Evolutionary conservation across 2,888 invertebrate genomes (phyloP).

Genomic region (Acronicta alni): DNA sequence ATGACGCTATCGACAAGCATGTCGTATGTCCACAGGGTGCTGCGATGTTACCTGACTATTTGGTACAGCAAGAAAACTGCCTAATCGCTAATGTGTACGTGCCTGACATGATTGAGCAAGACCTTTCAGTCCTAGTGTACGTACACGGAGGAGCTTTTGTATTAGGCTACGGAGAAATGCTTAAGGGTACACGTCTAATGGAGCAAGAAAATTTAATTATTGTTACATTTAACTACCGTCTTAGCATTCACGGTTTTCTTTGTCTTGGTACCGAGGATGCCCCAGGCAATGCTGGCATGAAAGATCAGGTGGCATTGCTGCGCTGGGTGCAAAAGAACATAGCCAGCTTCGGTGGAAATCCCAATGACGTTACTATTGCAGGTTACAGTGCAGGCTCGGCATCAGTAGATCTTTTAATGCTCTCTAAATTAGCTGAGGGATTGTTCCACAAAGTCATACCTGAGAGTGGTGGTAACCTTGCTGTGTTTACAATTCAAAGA

Average conservation of each 20-base stretch:
- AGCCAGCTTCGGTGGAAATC: conserved; percentile 69
- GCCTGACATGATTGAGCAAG: conserved; percentile 64
- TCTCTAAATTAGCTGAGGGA: conserved; percentile 64
- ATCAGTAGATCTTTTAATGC: conserved; percentile 65
- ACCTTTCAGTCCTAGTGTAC: conserved; percentile 62
- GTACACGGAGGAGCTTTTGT: conserved; percentile 67
- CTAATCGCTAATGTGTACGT: conserved; percentile 76
- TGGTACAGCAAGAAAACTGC: conserved; percentile 67
- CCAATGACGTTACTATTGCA: conserved; percentile 67
- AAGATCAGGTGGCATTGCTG: conserved; percentile 69
- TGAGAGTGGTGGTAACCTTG: conserved; percentile 67
- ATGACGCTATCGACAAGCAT: conserved; percentile 56
- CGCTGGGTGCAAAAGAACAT: conserved; percentile 73
- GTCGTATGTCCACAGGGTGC: conserved; percentile 63
- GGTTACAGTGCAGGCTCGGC: conserved; percentile 69
- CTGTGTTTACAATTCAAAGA: conserved; percentile 57
- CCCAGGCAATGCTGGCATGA: conserved; percentile 75
- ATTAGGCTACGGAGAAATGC: conserved; percentile 54
- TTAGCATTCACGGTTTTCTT: conserved; percentile 66
- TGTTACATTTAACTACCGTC: conserved; percentile 67
- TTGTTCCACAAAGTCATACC: conserved; percentile 69
- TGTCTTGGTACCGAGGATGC: conserved; percentile 65
- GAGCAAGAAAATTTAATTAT: conserved; percentile 56
- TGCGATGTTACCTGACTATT: not conserved
- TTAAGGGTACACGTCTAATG: conserved; percentile 48